Evolutionary conservation across 2,888 invertebrate genomes (phyloP), one percentile per base, ranked within the genome.

Genomic region (Hylaea fasciaria): DNA sequence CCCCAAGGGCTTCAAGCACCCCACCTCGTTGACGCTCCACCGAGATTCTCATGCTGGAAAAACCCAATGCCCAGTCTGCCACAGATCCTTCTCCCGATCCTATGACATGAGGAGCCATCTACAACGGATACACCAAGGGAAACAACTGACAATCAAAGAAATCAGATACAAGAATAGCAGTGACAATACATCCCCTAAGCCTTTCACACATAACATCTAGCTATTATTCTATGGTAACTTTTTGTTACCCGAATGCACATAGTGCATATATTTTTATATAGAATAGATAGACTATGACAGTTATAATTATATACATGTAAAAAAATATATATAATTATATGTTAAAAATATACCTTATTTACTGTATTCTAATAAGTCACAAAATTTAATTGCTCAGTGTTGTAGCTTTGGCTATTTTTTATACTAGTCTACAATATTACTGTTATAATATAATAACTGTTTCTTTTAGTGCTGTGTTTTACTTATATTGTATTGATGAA

Each of bases 31-130:
- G 73, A 94, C 94, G 57, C 85, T 94, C 51, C 94, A 94, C 76
- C 94, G 93, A 83, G 94, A 94, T 77, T 93, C 94, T 46, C 94
- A 94, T 71, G 93, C 93, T 52, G 94, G 94, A 28, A 94, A 94
- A 80, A 94, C 94, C 17, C 93, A 93, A 72, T 94, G 94, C 71
- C 94, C 94, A 10, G 93, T 94, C 52, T 94, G 94, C 71, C 93
- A 92, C 67, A 87, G 94, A 66, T 93, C 94, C 62, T 94, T 94
- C 78, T 94, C 94, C 69, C 85, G 94, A 62, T 94, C 93, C 64
- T 94, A 94, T 73, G 94, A 94, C 68, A 94, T 94, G 94, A 86
- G 93, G 68, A 93, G 93, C 70, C 94, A 94, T 68, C 79, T 94
- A 40, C 91, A 93, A 78, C 89, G 93, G 78, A 94, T 94, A 83